Percentiles rank a stretch among this genome's conserved stretches.
Conservation (phyloP, 2,888 invertebrate species). For the Hemaris fuciformis region DNA sequence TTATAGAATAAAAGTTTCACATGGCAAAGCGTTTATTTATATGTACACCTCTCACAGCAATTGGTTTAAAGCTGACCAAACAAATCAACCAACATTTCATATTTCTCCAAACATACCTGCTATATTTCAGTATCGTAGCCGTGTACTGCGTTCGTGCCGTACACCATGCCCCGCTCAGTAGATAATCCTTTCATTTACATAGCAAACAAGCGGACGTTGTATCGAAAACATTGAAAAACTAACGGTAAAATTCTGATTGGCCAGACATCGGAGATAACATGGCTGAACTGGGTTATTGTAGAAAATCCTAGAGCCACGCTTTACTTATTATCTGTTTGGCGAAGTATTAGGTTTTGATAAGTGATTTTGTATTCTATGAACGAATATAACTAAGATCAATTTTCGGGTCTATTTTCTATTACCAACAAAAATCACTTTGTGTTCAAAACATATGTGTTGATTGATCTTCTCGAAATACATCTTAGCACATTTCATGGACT, state of each 20-base stretch:
- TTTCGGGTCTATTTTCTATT: too few species aligned
- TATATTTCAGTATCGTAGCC: not conserved
- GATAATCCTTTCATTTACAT: slow-evolving; percentile 1
- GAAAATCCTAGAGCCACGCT: too few species aligned
- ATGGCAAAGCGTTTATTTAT: too few species aligned
- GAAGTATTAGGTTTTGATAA: too few species aligned
- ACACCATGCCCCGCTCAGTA: not conserved
- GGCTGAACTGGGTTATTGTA: not conserved
- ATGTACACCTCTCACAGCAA: not conserved
- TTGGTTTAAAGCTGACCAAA: not conserved
- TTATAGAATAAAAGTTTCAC: too few species aligned
- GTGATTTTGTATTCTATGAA: too few species aligned
- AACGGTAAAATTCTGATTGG: not conserved
- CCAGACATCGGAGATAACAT: not conserved
- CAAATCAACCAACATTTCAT: not conserved
- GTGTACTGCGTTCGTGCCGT: not conserved
- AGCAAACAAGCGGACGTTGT: not conserved
- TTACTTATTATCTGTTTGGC: too few species aligned
- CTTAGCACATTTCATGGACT: not conserved
- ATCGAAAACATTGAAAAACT: not conserved
- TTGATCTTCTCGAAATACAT: too few species aligned
- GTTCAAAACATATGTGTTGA: too few species aligned
- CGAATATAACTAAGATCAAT: too few species aligned
- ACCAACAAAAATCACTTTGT: too few species aligned
- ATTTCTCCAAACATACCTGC: not conserved